Conservation (phyloP, 1,140 invertebrate species). For the Mesaphorura yosii region DNA sequence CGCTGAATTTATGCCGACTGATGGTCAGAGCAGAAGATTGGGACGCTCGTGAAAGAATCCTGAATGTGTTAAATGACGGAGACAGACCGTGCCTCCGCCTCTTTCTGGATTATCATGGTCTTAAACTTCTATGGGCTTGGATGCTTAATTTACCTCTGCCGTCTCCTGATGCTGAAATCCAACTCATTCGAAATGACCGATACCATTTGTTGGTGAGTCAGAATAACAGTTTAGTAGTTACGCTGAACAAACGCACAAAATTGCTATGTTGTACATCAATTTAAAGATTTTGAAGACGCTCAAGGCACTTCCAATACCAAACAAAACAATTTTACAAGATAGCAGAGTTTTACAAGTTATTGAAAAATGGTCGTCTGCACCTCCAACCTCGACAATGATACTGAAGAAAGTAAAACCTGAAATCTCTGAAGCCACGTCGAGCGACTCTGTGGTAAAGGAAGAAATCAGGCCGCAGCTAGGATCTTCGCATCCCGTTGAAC, state of each 20-base stretch:
- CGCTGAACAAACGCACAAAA: background rate
- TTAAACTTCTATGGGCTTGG: constrained; percentile 80
- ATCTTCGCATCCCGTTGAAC: too few species aligned
- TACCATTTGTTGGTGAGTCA: constrained; percentile 21
- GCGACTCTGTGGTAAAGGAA: background rate
- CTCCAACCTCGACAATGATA: constrained; percentile 1
- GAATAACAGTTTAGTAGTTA: background rate
- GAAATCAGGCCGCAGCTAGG: too few species aligned
- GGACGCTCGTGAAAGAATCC: constrained; percentile 52
- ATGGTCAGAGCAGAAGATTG: constrained; percentile 81
- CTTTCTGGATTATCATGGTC: constrained; percentile 88
- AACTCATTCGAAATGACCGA: constrained; percentile 19
- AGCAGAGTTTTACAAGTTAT: constrained; percentile 72
- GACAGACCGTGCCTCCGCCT: constrained; percentile 69
- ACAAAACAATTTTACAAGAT: constrained; percentile 83
- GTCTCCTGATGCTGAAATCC: constrained; percentile 5
- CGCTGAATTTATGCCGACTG: constrained; percentile 70
- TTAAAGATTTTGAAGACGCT: constrained; percentile 68
- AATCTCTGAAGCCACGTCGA: constrained; percentile 1
- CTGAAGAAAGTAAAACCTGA: background rate
- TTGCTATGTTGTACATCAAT: constrained; percentile 23
- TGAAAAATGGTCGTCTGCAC: constrained; percentile 55
- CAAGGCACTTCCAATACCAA: constrained; percentile 70
- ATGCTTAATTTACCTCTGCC: constrained; percentile 54
- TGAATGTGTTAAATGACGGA: constrained; percentile 52